Percentiles rank a stretch among this genome's conserved stretches.
Evolutionary conservation across 2,888 invertebrate species (phyloP).

Genomic region (Heterodera filipjevi): DNA sequence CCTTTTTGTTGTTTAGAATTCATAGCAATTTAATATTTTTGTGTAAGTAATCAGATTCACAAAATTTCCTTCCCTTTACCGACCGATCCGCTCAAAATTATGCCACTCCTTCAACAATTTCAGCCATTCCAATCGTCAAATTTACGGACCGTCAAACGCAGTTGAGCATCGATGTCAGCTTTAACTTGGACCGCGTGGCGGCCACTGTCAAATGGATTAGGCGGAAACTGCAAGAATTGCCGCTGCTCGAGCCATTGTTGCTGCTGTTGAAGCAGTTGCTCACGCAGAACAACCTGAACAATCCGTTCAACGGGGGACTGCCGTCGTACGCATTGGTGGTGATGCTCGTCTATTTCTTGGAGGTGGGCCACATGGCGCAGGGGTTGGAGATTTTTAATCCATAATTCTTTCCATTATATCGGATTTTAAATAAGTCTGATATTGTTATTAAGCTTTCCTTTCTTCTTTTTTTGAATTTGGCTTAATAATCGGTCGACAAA

Average conservation of each 20-base stretch:
- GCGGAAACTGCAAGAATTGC: constrained; percentile 66
- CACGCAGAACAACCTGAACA: constrained; percentile 93
- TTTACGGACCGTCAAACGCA: constrained; percentile 80
- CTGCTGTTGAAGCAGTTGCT: constrained; percentile 98
- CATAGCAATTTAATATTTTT: no score
- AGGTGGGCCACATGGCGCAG: constrained; percentile 68
- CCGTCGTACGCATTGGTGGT: constrained; percentile 97
- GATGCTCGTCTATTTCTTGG: constrained; percentile 95
- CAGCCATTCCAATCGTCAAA: constrained; percentile 82
- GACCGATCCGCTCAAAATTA: no score
- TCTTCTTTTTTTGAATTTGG: no score
- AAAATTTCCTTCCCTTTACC: no score
- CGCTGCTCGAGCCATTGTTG: constrained; percentile 88
- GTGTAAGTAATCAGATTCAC: no score
- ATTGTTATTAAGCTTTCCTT: no score
- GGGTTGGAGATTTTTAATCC: no score
- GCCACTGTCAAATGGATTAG: constrained; percentile 38
- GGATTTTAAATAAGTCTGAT: no score
- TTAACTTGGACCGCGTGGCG: constrained; percentile 85
- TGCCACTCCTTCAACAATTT: not conserved
- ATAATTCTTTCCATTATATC: no score
- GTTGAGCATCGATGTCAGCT: constrained; percentile 94
- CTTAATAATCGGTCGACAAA: no score
- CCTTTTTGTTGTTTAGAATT: no score
- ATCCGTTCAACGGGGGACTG: constrained; percentile 98